These are phyloP conservation scores for Pangasianodon hypophthalmus DNA, from an alignment of 2,113 vertebrate species.

Conservation along the genomic window DNA sequence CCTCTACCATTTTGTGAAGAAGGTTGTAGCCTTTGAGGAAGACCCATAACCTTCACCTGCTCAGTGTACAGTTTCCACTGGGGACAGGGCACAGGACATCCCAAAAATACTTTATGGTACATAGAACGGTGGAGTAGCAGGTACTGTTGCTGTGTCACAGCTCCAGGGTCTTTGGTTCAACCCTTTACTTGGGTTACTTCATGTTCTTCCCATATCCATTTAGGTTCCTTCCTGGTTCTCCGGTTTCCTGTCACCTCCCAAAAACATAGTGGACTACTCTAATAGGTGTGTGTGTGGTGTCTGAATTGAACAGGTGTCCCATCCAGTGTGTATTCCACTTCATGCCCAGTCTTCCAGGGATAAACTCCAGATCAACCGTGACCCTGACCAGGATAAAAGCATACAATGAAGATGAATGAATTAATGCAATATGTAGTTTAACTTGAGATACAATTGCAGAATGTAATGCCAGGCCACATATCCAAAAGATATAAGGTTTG, in stretches of 20 bases:
- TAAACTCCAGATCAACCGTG: background rate
- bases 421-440: background rate
- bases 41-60: background rate
- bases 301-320: background rate
- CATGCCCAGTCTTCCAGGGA: background rate
- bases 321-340: background rate
- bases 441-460: background rate
- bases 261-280: background rate
- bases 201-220: background rate
- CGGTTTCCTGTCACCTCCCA: background rate
- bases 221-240: background rate
- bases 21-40: background rate
- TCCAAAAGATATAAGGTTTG: background rate
- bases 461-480: background rate
- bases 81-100: background rate
- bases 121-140: background rate
- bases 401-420: background rate
- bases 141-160: background rate
- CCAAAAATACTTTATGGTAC: background rate
- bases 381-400: background rate
- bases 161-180: background rate
- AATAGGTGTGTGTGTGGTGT: background rate
- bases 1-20: background rate
- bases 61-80: background rate
- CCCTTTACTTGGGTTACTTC: background rate